Percentiles rank a stretch among this genome's conserved stretches.
phyloP scores from a whole-genome alignment of 2,888 invertebrate genomes.

The Petrophora chlorosata region DNA sequence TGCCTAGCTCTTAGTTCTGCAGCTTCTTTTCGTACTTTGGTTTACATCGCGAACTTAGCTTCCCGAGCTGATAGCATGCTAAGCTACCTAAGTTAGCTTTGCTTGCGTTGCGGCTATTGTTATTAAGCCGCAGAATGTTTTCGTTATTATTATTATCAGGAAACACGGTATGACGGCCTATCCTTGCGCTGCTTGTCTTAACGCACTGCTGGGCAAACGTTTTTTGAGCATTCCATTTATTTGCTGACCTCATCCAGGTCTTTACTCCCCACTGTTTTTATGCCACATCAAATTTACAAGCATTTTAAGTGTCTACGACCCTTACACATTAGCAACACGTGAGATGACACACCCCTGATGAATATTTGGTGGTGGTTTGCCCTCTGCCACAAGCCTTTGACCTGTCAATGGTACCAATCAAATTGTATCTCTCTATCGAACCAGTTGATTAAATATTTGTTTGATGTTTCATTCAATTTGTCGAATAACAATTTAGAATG shows the following conservation, averaged over 20 bases:
- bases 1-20: too few species aligned
- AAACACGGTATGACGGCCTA: too few species aligned
- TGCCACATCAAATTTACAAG: not conserved
- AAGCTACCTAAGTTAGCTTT: too few species aligned
- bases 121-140: too few species aligned
- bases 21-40: too few species aligned
- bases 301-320: constrained; percentile 4
- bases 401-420: constrained; percentile 11
- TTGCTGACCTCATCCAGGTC: not conserved
- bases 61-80: too few species aligned
- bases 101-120: too few species aligned
- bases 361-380: constrained; percentile 17
- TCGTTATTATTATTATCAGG: too few species aligned
- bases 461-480: not conserved
- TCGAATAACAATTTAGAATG: too few species aligned
- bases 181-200: too few species aligned
- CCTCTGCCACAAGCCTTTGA: constrained; percentile 13
- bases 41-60: too few species aligned
- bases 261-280: not conserved
- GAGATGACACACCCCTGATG: constrained; percentile 8
- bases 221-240: not conserved
- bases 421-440: constrained; percentile 5
- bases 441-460: constrained; percentile 1
- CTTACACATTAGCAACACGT: constrained; percentile 4
- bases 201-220: too few species aligned